Base-by-base conservation (phyloP, 2,113 vertebrate species). In the Monopterus albus region DNA sequence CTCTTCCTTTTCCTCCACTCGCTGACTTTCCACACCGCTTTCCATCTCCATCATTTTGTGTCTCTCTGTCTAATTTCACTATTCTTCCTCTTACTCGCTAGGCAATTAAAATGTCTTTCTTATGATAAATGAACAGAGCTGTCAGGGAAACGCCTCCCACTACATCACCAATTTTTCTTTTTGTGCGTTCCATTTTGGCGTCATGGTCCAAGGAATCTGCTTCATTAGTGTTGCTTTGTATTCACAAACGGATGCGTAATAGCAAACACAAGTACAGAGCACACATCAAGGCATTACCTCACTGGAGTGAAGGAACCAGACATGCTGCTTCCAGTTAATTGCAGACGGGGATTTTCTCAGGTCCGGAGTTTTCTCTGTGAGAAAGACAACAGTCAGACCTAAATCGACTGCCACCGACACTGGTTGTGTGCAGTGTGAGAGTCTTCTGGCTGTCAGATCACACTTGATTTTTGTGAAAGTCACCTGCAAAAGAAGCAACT, bases 21-120 rank as follows among this genome's bases (percentile, higher is more conserved):
- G 7, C 6, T 10, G 9, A 10, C 2, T 10, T 36, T 47, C 49
- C 18, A 0, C 12, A 5, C 21, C 7, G 23, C 26, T 20, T 1
- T 14, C 13, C 12, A 17, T 23, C 14, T n/a, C 18, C 38, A 42
- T 47, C 12, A 0, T 18, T 21, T 20, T 39, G 3, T 47, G 15
- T 20, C 64, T 45, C 17, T 0, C 55, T 46, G 23, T 38, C 18
- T 51, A 4, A n/a, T 42, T 53, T 15, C 58, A 0, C 46, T 10
- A 0, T 20, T 23, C 53, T 28, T n/a, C 26, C 6, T 21, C 52
- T 0, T 1, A 0, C 0, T 36, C 49, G 65, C 53, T 11, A 26
- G 53, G 57, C 82, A 72, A 85, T 85, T 85, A 82, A 81, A 75
- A 65, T 0, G 62, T 85, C 72, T 33, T 72, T 10, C 11, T 15